Base-by-base conservation (phyloP, 1,140 invertebrate species). In the Solen grandis region DNA sequence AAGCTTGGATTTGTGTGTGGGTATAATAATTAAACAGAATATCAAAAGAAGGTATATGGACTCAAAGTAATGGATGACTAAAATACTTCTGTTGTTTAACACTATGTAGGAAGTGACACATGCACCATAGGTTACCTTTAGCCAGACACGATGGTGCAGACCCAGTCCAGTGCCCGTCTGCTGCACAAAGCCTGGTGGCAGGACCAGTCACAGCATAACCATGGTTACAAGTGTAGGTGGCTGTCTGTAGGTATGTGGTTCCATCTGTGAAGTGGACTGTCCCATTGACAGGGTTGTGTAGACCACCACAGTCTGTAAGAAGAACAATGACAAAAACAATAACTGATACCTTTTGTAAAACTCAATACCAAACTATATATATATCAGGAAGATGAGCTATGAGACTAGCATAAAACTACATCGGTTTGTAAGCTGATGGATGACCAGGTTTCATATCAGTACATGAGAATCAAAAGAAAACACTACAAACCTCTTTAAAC, bases 91-190 rank as follows among this genome's bases (percentile, higher is more conserved):
- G n/a, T n/a, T n/a, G n/a, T n/a, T n/a, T n/a, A n/a, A n/a, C n/a
- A n/a, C n/a, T n/a, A n/a, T n/a, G n/a, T n/a, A n/a, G n/a, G n/a
- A n/a, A n/a, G n/a, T n/a, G n/a, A n/a, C n/a, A n/a, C n/a, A n/a
- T n/a, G 25, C 55, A 59, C n/a, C 55, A 8, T 14, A 19, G 57
- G 60, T 54, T 66, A 76, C 74, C 41, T 8, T 60, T 38, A 27
- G 70, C 57, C 5, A 66, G 25, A 69, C 88, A 89, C 2, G 31
- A 29, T 27, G 86, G 86, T 1, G 81, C 63, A 63, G 55, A 94
- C 10, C 95, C 96, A 63, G 94, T 95, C 97, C 97, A 99, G 46
- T 94, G 92, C 29, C 96, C 96, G 62, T 95, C 94, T 59, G 96
- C 74, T 25, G 73, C 50, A 77, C 87, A 88, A 19, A 38, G 69